These are phyloP conservation scores for Actinia tenebrosa DNA, from an alignment of 64 coral and sea anemone species.

Conservation along the genomic window DNA sequence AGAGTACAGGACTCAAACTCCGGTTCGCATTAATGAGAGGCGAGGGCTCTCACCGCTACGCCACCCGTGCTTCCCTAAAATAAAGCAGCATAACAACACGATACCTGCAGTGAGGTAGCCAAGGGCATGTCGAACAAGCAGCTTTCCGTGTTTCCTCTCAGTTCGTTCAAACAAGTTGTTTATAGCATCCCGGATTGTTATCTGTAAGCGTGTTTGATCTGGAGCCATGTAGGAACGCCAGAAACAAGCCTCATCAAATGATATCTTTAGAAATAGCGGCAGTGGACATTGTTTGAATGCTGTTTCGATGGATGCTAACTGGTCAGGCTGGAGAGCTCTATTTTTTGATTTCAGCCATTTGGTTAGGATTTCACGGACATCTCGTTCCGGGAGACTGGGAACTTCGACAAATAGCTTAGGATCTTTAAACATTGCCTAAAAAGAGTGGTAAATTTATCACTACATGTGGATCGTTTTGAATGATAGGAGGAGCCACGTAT, in stretches of 20 bases:
- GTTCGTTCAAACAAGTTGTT: conserved; percentile 63
- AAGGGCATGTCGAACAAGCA: conserved; percentile 71
- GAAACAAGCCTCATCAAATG: conserved; percentile 60
- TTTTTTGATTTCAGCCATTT: conserved; percentile 53
- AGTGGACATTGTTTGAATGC: conserved; percentile 68
- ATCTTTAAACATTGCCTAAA: conserved; percentile 64
- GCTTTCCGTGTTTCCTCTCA: conserved; percentile 51
- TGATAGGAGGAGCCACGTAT: too few relatives aligned
- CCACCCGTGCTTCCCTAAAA: too few relatives aligned
- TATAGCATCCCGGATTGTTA: conserved; percentile 61
- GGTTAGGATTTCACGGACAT: conserved; percentile 56
- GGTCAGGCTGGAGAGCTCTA: conserved; percentile 47
- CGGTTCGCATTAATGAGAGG: too few relatives aligned
- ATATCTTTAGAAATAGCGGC: conserved; percentile 82
- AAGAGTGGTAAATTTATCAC: background rate
- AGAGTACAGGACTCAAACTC: too few relatives aligned
- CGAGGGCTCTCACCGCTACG: too few relatives aligned
- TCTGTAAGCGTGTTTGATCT: conserved; percentile 37
- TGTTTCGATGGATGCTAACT: conserved; percentile 31
- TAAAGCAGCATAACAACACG: too few relatives aligned
- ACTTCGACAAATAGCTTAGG: conserved; percentile 55
- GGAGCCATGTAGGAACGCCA: conserved; percentile 71
- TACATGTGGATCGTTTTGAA: background rate
- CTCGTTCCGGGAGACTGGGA: conserved; percentile 43
- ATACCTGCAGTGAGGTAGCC: conserved; percentile 81